Evolutionary conservation across 2,797 vertebrate species (phyloP), one percentile per base, ranked within the genome.

Genomic region (Syngnathus rostellatus): DNA sequence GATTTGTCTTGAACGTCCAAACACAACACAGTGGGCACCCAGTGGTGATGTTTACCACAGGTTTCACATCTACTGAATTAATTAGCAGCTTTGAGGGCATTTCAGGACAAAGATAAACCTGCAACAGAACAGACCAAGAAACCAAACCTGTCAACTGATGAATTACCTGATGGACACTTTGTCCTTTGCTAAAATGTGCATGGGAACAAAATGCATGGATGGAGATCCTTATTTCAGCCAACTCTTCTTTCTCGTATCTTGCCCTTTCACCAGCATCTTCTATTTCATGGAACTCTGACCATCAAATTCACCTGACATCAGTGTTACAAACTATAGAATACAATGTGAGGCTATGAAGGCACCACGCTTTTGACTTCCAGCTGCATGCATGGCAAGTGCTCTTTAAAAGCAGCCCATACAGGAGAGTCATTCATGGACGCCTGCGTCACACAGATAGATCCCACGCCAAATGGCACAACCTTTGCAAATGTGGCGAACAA

Each of bases 201-300:
- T 7, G 40, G n/a, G 2, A 23, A 6, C 8, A 11, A 23, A 54
- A 19, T 19, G 23, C 5, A 39, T 58, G 5, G 31, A 58, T 58
- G 7, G 12, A 62, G 40, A 14, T 67, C 66, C 67, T 17, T 31
- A 2, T 50, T 48, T 48, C 7, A 31, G 12, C 5, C 74, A n/a
- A 23, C 19, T 23, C n/a, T 23, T 11, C 23, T n/a, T 63, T 21
- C 10, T 43, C 17, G 19, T 57, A 2, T 17, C 55, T 72, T 2
- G 48, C 65, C 68, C 64, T 57, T 48, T 51, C 23, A 64, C n/a
- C 6, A 55, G 41, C 41, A 12, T 43, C 11, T 72, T 5, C 12
- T 25, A 79, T 73, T 77, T 64, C 69, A 84, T 84, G 83, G 75
- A 85, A 85, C 87, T 87, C 72, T 79, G 71, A 79, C 73, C 72